Conservation (phyloP, 2,888 invertebrate species). For the Pammene fasciana region DNA sequence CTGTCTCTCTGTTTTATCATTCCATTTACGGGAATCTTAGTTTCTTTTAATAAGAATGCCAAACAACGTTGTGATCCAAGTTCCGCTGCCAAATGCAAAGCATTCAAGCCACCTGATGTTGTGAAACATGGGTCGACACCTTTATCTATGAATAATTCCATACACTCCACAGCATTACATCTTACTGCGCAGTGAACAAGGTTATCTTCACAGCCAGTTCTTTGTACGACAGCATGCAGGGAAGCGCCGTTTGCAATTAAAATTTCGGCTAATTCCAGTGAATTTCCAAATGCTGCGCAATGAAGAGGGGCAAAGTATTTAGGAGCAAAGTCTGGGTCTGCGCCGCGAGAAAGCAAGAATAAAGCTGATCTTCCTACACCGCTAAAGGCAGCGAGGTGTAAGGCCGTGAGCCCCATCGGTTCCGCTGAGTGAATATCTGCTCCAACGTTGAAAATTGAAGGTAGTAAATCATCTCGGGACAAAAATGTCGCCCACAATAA, state of each 20-base stretch:
- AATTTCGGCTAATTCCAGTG: constrained; percentile 89
- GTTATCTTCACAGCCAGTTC: constrained; percentile 88
- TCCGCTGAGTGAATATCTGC: constrained; percentile 88
- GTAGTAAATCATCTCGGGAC: constrained; percentile 87
- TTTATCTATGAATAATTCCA: constrained; percentile 88
- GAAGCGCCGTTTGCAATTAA: constrained; percentile 88
- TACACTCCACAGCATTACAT: constrained; percentile 90
- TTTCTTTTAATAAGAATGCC: constrained; percentile 88
- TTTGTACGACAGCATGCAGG: constrained; percentile 86
- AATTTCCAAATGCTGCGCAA: constrained; percentile 94
- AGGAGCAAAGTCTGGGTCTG: constrained; percentile 87
- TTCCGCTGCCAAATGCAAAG: constrained; percentile 91
- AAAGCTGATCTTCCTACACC: constrained; percentile 88
- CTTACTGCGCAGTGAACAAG: constrained; percentile 93
- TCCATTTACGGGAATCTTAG: constrained; percentile 88
- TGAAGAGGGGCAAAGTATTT: constrained; percentile 92
- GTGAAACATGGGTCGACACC: constrained; percentile 90
- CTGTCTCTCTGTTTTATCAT: constrained; percentile 88
- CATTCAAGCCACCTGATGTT: constrained; percentile 89
- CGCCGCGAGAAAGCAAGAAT: constrained; percentile 87
- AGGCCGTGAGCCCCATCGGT: constrained; percentile 88
- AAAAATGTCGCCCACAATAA: constrained; percentile 89
- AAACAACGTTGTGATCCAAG: constrained; percentile 89
- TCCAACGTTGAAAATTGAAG: constrained; percentile 85
- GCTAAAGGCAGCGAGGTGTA: constrained; percentile 91